Evolutionary conservation across 1,140 invertebrate species (phyloP).

Genomic region (Hylaeus volcanicus): DNA sequence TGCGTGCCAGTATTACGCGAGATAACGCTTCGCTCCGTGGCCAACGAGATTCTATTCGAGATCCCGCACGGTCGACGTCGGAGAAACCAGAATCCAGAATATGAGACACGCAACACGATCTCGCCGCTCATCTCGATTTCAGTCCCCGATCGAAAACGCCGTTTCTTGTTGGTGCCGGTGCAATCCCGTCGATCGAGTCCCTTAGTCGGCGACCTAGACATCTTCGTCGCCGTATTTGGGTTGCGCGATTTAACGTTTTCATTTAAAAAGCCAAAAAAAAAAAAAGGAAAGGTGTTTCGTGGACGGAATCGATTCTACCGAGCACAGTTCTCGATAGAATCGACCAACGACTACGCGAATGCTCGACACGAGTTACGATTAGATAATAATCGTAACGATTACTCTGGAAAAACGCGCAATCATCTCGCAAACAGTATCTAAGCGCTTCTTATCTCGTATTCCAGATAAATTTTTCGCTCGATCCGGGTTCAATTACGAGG

Average conservation of each 20-base stretch:
- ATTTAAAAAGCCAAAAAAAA: too few relatives aligned
- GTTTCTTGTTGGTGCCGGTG: slow-evolving; percentile 4
- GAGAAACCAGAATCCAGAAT: slow-evolving; percentile 66
- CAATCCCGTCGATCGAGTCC: slow-evolving; percentile 17
- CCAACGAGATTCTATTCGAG: slow-evolving; percentile 58
- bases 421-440: not conserved
- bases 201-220: slow-evolving; percentile 19
- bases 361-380: not conserved
- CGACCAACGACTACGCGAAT: not conserved
- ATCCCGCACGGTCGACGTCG: slow-evolving; percentile 50
- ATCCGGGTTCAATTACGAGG: too few relatives aligned
- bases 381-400: not conserved
- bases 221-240: not conserved
- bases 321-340: not conserved
- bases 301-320: too few relatives aligned
- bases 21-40: slow-evolving; percentile 65
- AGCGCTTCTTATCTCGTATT: not conserved
- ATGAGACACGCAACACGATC: slow-evolving; percentile 60
- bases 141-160: slow-evolving; percentile 15
- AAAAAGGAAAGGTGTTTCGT: too few relatives aligned
- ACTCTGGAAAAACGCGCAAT: not conserved
- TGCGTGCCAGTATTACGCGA: slow-evolving; percentile 32
- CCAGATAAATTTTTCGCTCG: too few relatives aligned
- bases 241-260: not conserved
- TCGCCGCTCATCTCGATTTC: slow-evolving; percentile 60